Evolutionary conservation across 2,113 vertebrate species (phyloP).

Genomic region (Podiceps cristatus): DNA sequence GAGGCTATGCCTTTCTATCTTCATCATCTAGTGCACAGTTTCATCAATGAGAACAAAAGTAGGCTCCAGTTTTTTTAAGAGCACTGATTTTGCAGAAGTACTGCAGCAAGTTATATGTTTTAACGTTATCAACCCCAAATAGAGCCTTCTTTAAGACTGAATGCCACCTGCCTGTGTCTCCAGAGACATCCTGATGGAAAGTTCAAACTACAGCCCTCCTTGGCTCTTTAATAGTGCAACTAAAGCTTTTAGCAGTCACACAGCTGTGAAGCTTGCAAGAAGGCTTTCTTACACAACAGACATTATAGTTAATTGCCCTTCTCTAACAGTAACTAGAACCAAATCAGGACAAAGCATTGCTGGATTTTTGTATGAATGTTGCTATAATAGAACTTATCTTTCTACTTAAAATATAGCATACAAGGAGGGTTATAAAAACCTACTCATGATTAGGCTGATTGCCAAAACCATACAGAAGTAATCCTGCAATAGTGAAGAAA

Average conservation of each 20-base stretch:
- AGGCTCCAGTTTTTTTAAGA: neutral
- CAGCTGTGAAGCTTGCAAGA: neutral
- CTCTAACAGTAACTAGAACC: neutral
- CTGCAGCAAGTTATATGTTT: neutral
- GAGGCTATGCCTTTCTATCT: neutral
- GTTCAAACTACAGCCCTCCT: neutral
- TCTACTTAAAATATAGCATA: neutral
- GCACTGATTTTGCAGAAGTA: neutral
- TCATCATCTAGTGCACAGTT: neutral
- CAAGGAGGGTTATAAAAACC: neutral
- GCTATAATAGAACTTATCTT: neutral
- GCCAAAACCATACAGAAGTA: neutral
- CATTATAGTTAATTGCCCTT: neutral
- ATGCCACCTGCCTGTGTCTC: neutral
- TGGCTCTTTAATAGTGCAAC: neutral
- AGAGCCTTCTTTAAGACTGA: neutral
- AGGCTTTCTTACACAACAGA: neutral
- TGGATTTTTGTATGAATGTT: neutral
- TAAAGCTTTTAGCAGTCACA: neutral
- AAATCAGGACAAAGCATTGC: neutral
- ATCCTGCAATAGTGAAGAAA: neutral
- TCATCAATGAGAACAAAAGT: neutral
- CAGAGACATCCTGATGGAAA: neutral
- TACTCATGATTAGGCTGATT: neutral
- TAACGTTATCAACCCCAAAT: neutral